Conservation (phyloP, 2,797 vertebrate species). For the Sebastes iracundus region DNA sequence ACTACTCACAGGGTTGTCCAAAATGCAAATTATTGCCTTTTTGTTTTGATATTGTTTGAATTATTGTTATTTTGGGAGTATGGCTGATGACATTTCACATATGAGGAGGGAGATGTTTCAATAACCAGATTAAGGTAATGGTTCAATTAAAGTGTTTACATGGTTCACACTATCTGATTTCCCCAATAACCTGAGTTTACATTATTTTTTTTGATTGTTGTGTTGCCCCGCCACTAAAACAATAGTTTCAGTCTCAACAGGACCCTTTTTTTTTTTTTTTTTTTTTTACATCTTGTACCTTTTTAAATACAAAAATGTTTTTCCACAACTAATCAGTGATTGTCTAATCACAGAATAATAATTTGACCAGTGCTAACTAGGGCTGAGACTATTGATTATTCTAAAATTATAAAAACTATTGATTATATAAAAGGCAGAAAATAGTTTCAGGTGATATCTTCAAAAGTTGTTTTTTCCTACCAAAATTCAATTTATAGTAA, state of each 20-base stretch:
- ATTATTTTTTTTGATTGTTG: background rate
- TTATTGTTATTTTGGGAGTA: background rate
- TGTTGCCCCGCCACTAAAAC: background rate
- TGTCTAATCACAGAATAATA: background rate
- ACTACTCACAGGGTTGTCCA: slow-evolving; percentile 59
- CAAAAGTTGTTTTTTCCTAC: background rate
- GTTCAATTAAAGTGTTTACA: background rate
- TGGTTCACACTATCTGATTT: background rate
- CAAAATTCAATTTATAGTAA: background rate
- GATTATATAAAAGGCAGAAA: background rate
- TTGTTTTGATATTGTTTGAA: slow-evolving; percentile 45
- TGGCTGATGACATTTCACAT: background rate
- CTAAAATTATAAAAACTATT: background rate
- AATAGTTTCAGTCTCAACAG: too few relatives aligned
- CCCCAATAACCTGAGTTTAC: background rate
- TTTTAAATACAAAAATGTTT: too few relatives aligned
- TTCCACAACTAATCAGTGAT: background rate
- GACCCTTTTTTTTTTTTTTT: too few relatives aligned
- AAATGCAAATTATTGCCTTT: slow-evolving; percentile 56
- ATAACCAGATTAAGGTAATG: background rate
- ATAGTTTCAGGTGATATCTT: background rate
- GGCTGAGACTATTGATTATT: background rate
- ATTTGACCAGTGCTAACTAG: background rate
- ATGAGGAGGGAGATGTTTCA: background rate
- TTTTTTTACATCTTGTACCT: too few relatives aligned